Base-by-base conservation (phyloP, 2,797 vertebrate genomes). In the Momotus momota region DNA sequence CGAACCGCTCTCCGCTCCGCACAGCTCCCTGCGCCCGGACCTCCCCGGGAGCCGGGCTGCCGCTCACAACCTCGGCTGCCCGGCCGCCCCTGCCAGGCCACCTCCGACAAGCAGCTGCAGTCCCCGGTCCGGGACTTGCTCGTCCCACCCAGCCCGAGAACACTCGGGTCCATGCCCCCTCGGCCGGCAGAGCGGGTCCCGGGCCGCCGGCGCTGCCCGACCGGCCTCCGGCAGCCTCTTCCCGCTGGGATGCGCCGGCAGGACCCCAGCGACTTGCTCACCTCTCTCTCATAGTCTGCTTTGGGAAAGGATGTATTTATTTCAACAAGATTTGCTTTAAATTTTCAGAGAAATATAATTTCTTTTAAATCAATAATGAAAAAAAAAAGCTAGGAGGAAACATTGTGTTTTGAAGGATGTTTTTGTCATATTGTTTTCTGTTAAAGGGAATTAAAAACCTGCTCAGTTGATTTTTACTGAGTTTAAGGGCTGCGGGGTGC, bases 331-430 rank as follows among this genome's bases (percentile, higher is more conserved):
- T 35, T 75, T 71, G 38, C 40, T 52, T 90, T 43, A 58, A 14
- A 3, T 69, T 61, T 33, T 52, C 46, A 15, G 55, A 65, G 51
- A 65, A 84, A 38, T 12, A 9, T 3, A 25, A 25, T 57, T 65
- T 43, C 1, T 70, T 57, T n/a, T 10, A 43, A 64, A 54, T 64
- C 4, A 9, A 38, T 29, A 1, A 52, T 29, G 17, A 52, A 16
- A 29, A 51, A 26, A 26, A 60, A 9, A 29, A 66, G 21, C 48
- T 67, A 40, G 7, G 38, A 35, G 27, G 57, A 27, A 61, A 48
- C 17, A 8, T 0, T 3, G 25, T 35, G 18, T 64, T 52, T 43
- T n/a, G 55, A 26, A 60, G 41, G 45, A 48, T 2, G 0, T 6
- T 51, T 33, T 26, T 26, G 75, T 69, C 45, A n/a, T 41, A 3